A percentile compares a stretch with the other conserved stretches of the same genome.
These are phyloP conservation scores for Drosophila equinoxialis DNA, from an alignment of 1,140 invertebrate genomes.

Conservation along the genomic window DNA sequence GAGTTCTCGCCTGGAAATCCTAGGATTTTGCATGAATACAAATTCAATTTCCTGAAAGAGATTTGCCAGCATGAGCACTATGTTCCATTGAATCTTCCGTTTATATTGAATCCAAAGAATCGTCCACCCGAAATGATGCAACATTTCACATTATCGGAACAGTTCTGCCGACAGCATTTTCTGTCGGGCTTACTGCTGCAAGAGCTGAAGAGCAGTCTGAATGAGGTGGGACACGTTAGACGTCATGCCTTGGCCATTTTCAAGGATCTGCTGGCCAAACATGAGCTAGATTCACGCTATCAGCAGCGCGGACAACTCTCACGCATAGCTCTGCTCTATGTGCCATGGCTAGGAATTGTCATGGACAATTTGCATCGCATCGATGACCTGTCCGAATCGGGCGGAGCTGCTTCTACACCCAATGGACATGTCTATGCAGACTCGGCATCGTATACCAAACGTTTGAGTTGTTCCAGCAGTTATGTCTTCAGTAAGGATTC, in stretches of 20 bases:
- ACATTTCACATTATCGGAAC: slow-evolving; percentile 88
- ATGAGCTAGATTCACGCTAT: slow-evolving; percentile 96
- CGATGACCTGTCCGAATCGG: slow-evolving; percentile 75
- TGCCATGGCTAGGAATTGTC: slow-evolving; percentile 94
- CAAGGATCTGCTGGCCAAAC: slow-evolving; percentile 94
- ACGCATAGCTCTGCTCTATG: slow-evolving; percentile 93
- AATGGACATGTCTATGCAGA: slow-evolving; percentile 82
- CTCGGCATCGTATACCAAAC: slow-evolving; percentile 81
- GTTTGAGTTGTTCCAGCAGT: slow-evolving; percentile 84
- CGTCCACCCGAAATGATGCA: slow-evolving; percentile 84
- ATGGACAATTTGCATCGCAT: slow-evolving; percentile 91
- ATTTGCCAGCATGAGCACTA: slow-evolving; percentile 97
- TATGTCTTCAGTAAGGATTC: slow-evolving; percentile 83
- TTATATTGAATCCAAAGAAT: slow-evolving; percentile 84
- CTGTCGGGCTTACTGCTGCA: slow-evolving; percentile 91
- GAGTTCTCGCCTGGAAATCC: slow-evolving; percentile 92
- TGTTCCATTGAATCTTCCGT: slow-evolving; percentile 93
- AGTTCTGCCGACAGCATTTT: slow-evolving; percentile 95
- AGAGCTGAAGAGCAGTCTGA: slow-evolving; percentile 88
- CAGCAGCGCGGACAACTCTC: slow-evolving; percentile 90
- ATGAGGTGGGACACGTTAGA: slow-evolving; percentile 91
- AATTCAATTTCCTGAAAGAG: slow-evolving; percentile 95
- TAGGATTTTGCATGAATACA: slow-evolving; percentile 91
- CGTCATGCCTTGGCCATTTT: slow-evolving; percentile 91
- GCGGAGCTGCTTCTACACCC: slow-evolving; percentile 53